These are phyloP conservation scores for Drosophila sulfurigaster DNA, from an alignment of 1,140 invertebrate species.

Conservation along the genomic window DNA sequence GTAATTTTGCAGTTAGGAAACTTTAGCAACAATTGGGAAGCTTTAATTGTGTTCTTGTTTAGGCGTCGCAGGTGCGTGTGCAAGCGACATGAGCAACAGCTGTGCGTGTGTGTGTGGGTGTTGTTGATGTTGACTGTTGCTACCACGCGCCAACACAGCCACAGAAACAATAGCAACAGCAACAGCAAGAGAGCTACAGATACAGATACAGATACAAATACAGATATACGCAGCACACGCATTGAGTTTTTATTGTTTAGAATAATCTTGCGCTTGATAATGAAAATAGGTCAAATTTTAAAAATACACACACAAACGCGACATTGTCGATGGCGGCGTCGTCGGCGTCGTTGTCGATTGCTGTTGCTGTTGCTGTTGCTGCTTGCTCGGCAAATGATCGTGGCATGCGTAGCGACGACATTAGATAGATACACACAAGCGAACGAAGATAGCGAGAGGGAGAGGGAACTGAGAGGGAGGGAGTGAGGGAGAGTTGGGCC, in stretches of 20 bases:
- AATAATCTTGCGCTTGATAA: slow-evolving; percentile 84
- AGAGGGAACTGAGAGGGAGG: not conserved
- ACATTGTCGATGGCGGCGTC: slow-evolving; percentile 62
- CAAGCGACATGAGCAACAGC: slow-evolving; percentile 29
- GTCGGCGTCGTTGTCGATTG: slow-evolving; percentile 11
- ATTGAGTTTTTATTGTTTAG: slow-evolving; percentile 77
- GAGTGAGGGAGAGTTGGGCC: slow-evolving; percentile 43
- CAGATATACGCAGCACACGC: slow-evolving; percentile 45
- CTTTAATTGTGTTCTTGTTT: slow-evolving; percentile 18
- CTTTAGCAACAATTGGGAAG: slow-evolving; percentile 5
- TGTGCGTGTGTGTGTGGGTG: slow-evolving; percentile 30
- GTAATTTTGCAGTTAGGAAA: not conserved
- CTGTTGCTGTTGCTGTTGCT: slow-evolving; percentile 9
- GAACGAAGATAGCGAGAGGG: not conserved
- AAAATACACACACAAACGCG: slow-evolving; percentile 81
- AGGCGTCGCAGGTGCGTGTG: slow-evolving; percentile 39
- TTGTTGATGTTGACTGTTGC: slow-evolving; percentile 27
- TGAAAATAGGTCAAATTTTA: slow-evolving; percentile 84
- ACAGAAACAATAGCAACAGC: slow-evolving; percentile 8
- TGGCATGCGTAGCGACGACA: slow-evolving; percentile 47
- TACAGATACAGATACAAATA: slow-evolving; percentile 22
- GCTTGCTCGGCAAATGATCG: slow-evolving; percentile 36
- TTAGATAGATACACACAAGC: slow-evolving; percentile 42
- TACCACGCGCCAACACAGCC: slow-evolving; percentile 60
- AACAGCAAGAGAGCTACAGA: slow-evolving; percentile 17